These are phyloP conservation scores for Microtus pennsylvanicus DNA, from an alignment of 2,113 vertebrate species.

Conservation along the genomic window DNA sequence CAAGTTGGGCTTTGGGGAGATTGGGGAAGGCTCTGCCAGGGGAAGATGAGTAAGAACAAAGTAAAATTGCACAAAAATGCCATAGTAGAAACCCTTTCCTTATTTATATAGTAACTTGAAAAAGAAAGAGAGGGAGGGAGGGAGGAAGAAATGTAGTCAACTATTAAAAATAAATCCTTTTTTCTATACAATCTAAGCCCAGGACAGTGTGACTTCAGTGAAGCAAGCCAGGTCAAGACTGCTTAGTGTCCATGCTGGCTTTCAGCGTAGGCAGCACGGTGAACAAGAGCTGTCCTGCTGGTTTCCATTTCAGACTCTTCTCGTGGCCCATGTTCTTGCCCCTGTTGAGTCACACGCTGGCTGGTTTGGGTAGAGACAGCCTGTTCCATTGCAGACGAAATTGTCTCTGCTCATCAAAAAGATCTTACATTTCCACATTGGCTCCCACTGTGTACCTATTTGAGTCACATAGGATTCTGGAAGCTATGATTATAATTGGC, in stretches of 20 bases:
- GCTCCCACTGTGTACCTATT: slow-evolving; percentile 51
- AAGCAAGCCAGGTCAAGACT: slow-evolving; percentile 10
- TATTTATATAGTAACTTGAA: background rate
- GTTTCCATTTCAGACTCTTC: slow-evolving; percentile 45
- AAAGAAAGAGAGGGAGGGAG: background rate
- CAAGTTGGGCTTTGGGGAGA: background rate
- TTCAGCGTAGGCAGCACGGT: background rate
- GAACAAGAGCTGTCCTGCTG: slow-evolving; percentile 23
- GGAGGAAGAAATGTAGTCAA: background rate
- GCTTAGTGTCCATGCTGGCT: background rate
- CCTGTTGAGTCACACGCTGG: slow-evolving; percentile 51
- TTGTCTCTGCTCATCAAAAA: slow-evolving; percentile 57
- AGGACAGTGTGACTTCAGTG: background rate
- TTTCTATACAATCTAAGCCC: background rate
- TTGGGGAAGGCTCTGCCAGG: background rate
- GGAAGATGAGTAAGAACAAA: background rate
- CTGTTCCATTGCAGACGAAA: slow-evolving; percentile 59
- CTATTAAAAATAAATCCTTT: background rate
- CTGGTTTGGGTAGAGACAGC: slow-evolving; percentile 47
- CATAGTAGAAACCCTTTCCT: background rate
- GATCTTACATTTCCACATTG: slow-evolving; percentile 49
- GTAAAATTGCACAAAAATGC: background rate
- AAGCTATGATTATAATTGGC: slow-evolving; percentile 49
- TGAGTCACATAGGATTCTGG: slow-evolving; percentile 65
- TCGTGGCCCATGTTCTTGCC: slow-evolving; percentile 20